Base-by-base conservation (phyloP, 2,888 invertebrate species). In the Andrena chrysosceles region DNA sequence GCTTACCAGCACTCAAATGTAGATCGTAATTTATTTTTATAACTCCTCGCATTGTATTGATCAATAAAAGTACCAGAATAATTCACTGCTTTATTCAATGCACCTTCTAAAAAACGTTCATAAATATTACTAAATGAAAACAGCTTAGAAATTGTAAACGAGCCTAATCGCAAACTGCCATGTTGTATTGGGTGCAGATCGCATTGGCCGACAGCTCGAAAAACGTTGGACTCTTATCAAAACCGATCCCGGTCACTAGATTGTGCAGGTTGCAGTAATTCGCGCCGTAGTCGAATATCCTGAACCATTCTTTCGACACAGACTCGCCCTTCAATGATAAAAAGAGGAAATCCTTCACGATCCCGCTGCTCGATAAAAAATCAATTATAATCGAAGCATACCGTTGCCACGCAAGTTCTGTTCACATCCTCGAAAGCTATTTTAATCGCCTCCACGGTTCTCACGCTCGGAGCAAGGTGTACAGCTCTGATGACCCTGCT, bases 201-300 rank as follows among this genome's bases (percentile, higher is more conserved):
- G 83, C 69, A 49, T 89, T 84, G 52, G 33, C 88, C 0, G 91
- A 90, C 33, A 80, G 67, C 48, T 91, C 90, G 16, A 84, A 31
- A 72, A 90, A 91, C 59, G 81, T 80, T 6, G 33, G 56, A 49
- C 81, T 77, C 13, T 35, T 77, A 60, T 89, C 82, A 13, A 90
- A 88, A 33, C 83, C 87, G 3, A 82, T 88, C 1, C 42, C 84
- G 3, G 73, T 68, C 16, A 91, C 84, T 59, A 91, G 85, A 20
- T 91, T 89, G 26, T 77, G 86, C 63, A 92, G 83, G 81, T 92
- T 91, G 42, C 91, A 92, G 59, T 91, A 91, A 77, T 92, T 92
- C 16, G 75, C 78, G 1, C 90, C 89, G 20, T 87, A 70, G 81
- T 92, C 92, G 67, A 92, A 91, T 48, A 92, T 35, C 20, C 81